These are phyloP conservation scores for Chrysolina americana DNA, from an alignment of 2,888 invertebrate species.

Conservation along the genomic window DNA sequence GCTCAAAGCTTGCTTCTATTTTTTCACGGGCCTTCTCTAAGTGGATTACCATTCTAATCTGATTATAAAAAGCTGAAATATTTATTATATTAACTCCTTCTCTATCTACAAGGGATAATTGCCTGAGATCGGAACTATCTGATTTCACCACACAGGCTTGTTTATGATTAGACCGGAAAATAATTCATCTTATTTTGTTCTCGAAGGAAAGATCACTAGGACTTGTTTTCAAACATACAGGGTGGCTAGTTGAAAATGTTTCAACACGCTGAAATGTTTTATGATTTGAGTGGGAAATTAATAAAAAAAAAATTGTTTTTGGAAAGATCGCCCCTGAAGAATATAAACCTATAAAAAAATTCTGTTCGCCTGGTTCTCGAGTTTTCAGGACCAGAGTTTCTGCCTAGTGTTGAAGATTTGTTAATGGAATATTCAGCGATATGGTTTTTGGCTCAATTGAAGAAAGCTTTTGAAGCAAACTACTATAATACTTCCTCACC, in stretches of 20 bases:
- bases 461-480: too few species aligned
- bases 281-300: too few species aligned
- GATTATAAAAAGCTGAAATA: slow-evolving; percentile 47
- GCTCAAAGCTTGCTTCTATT: neutral
- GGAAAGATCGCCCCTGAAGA: too few species aligned
- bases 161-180: slow-evolving; percentile 5
- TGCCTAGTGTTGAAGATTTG: too few species aligned
- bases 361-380: too few species aligned
- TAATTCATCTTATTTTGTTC: neutral
- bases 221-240: neutral
- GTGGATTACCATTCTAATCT: slow-evolving; percentile 51
- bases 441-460: too few species aligned
- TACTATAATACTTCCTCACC: too few species aligned
- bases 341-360: too few species aligned
- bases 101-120: slow-evolving; percentile 43
- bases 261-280: too few species aligned
- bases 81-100: slow-evolving; percentile 48
- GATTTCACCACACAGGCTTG: slow-evolving; percentile 26
- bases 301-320: too few species aligned
- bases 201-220: neutral
- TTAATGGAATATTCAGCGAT: too few species aligned
- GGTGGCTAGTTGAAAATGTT: neutral
- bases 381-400: too few species aligned
- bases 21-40: slow-evolving; percentile 39
- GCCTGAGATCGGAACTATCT: slow-evolving; percentile 41